Percentiles rank a stretch among this genome's conserved stretches.
phyloP scores from a whole-genome alignment of 2,113 vertebrate genomes.

The Calonectris borealis region DNA sequence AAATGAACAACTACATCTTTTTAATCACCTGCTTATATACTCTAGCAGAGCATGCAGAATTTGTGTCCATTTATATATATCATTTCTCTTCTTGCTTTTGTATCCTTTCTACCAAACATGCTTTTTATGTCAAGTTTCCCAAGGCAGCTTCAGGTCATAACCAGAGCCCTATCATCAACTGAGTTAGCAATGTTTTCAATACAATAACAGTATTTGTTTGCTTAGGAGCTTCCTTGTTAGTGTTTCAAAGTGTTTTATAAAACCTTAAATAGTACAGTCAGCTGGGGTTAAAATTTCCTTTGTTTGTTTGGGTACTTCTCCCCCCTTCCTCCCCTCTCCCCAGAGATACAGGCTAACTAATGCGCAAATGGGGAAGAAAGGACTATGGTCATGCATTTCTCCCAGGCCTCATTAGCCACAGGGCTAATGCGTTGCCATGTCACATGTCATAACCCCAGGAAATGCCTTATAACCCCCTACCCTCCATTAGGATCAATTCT shows the following conservation, averaged over 20 bases:
- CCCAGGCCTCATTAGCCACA: not conserved
- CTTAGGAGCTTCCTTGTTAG: conserved; percentile 22
- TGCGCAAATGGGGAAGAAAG: not conserved
- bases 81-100: not conserved
- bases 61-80: not conserved
- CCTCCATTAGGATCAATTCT: not conserved
- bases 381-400: not conserved
- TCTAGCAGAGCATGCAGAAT: not conserved
- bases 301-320: conserved; percentile 5
- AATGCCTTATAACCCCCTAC: not conserved
- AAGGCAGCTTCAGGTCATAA: not conserved
- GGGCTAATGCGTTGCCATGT: not conserved
- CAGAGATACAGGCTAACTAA: not conserved
- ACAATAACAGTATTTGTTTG: not conserved
- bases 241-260: not conserved
- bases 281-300: conserved; percentile 30
- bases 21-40: not conserved
- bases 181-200: not conserved
- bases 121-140: not conserved
- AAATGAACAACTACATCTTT: not conserved
- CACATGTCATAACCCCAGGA: not conserved
- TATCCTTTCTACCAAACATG: not conserved
- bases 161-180: not conserved
- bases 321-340: not conserved
- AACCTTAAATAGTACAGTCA: conserved; percentile 2